phyloP scores from a whole-genome alignment of 1,140 invertebrate species.

The Drosophila rufa region DNA sequence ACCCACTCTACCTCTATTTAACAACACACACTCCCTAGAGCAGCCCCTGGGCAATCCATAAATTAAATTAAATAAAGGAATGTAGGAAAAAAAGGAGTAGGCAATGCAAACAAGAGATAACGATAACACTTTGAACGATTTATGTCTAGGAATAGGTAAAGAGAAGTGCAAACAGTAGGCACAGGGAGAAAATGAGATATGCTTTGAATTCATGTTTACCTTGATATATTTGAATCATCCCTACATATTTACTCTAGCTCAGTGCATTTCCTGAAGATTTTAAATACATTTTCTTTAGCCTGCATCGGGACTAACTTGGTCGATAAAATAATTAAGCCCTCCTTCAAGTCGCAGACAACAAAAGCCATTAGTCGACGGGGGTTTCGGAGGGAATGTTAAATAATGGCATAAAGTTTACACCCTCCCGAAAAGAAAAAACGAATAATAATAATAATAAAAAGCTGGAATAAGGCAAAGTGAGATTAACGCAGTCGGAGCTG shows the following conservation, averaged over 20 bases:
- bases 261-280: slow-evolving; percentile 1
- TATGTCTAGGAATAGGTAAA: slow-evolving; percentile 50
- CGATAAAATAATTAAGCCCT: slow-evolving; percentile 73
- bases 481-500: slow-evolving; percentile 58
- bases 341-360: slow-evolving; percentile 32
- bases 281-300: slow-evolving; percentile 4
- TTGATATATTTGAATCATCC: neutral
- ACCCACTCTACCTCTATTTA: slow-evolving; percentile 6
- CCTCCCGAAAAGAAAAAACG: slow-evolving; percentile 10
- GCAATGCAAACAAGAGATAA: slow-evolving; percentile 63
- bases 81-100: slow-evolving; percentile 45
- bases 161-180: slow-evolving; percentile 40
- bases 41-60: slow-evolving; percentile 45
- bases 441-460: slow-evolving; percentile 48
- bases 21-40: slow-evolving; percentile 22
- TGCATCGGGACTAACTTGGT: slow-evolving; percentile 34
- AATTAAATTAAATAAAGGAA: slow-evolving; percentile 55
- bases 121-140: slow-evolving; percentile 76
- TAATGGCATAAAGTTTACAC: slow-evolving; percentile 64
- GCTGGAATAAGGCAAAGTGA: slow-evolving; percentile 37
- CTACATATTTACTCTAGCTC: neutral
- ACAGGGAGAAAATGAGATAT: slow-evolving; percentile 4
- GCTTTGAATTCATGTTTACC: neutral
- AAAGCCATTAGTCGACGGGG: slow-evolving; percentile 37
- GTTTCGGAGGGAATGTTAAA: slow-evolving; percentile 32